These are phyloP conservation scores for Alviniconcha strummeri DNA, from an alignment of 2,888 invertebrate species.

Conservation along the genomic window DNA sequence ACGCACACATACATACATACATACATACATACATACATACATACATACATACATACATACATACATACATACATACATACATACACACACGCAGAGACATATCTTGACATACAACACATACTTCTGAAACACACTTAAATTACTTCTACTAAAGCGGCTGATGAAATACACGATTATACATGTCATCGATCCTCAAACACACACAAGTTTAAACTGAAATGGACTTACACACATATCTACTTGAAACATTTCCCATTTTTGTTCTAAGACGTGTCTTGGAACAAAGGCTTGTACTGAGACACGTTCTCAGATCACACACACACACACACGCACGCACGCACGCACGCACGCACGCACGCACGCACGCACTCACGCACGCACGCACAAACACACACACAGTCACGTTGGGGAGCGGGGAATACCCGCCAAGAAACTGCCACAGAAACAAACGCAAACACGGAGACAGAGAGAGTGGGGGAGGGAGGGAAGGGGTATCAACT, in stretches of 20 bases:
- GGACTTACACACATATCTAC: too few relatives aligned
- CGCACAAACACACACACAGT: neutral
- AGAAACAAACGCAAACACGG: neutral
- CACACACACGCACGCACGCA: neutral
- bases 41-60: neutral
- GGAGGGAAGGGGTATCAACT: neutral
- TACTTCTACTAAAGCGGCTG: too few relatives aligned
- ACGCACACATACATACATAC: neutral
- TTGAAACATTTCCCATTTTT: too few relatives aligned
- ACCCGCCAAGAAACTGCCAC: neutral
- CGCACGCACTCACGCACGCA: neutral
- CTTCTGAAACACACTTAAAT: neutral
- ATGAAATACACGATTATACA: too few relatives aligned
- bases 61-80: neutral
- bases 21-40: neutral
- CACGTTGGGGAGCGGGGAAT: neutral
- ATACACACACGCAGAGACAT: too few relatives aligned
- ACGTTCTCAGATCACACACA: too few relatives aligned
- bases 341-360: neutral
- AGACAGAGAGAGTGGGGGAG: slow-evolving; percentile 13
- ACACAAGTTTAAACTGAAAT: too few relatives aligned
- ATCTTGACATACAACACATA: neutral
- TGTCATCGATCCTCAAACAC: too few relatives aligned
- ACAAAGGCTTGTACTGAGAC: too few relatives aligned
- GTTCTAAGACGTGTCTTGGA: too few relatives aligned